Conservation (phyloP, 35 echinoderm and acorn worm genomes). For the Lytechinus pictus region DNA sequence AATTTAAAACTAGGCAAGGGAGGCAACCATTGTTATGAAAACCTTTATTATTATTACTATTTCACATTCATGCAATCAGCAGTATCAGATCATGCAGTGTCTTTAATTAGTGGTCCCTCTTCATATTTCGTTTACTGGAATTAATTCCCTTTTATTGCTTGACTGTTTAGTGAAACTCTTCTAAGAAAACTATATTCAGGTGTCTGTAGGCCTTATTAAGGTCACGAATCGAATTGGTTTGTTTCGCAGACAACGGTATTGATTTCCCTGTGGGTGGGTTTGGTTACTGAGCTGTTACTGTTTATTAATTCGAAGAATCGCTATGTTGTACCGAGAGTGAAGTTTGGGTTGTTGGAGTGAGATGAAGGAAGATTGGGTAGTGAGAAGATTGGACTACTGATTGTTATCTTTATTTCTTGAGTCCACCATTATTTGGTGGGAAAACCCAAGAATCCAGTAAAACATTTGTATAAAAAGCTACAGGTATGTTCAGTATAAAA, state of each 20-base stretch:
- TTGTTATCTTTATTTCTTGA: too few species aligned
- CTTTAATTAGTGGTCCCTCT: neutral
- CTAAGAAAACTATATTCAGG: neutral
- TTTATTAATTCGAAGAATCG: neutral
- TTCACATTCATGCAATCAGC: neutral
- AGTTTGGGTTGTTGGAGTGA: neutral
- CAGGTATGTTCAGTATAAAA: too few species aligned
- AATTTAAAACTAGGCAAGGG: neutral
- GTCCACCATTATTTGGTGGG: too few species aligned
- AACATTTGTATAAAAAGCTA: too few species aligned
- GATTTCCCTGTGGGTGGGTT: neutral
- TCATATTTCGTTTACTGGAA: neutral
- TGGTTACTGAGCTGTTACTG: neutral
- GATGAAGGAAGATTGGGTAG: neutral
- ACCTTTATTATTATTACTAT: neutral
- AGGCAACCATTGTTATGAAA: neutral
- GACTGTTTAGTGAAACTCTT: neutral
- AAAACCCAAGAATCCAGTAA: too few species aligned
- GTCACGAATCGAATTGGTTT: neutral
- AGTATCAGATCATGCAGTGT: neutral
- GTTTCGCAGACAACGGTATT: neutral
- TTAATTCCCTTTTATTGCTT: neutral
- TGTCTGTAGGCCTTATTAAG: neutral
- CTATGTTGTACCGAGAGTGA: neutral
- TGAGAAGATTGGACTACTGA: neutral